A percentile compares a stretch with the other conserved stretches of the same genome.
phyloP scores from a whole-genome alignment of 2,113 vertebrate genomes.

The Atherinomorus stipes region DNA sequence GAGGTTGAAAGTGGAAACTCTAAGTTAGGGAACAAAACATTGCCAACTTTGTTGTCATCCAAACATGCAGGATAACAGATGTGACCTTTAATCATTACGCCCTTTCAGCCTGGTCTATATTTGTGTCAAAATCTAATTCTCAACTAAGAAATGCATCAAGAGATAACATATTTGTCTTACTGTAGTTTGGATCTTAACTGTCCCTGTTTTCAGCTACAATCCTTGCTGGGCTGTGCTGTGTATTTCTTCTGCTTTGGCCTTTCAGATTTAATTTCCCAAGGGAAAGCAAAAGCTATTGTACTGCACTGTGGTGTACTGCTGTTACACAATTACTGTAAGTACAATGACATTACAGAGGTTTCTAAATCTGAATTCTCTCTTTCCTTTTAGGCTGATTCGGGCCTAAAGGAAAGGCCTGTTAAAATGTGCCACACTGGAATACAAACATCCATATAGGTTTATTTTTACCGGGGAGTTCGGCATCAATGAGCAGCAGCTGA shows the following conservation, averaged over 20 bases:
- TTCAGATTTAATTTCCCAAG: conserved; percentile 56
- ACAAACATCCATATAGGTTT: neutral
- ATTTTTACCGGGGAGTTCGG: neutral
- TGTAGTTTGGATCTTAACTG: conserved; percentile 1
- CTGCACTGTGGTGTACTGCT: conserved; percentile 35
- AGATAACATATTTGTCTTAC: neutral
- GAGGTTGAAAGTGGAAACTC: neutral
- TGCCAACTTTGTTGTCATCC: neutral
- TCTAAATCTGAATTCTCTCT: conserved; percentile 41
- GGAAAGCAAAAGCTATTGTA: conserved; percentile 20
- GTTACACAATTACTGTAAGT: conserved; percentile 51
- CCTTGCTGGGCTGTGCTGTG: conserved; percentile 15
- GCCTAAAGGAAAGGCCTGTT: neutral
- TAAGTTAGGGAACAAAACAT: neutral
- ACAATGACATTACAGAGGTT: conserved; percentile 29
- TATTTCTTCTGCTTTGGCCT: conserved; percentile 40
- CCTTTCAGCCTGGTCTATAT: neutral
- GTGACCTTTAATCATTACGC: neutral
- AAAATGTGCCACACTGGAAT: too few relatives aligned
- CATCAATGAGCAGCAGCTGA: conserved; percentile 7
- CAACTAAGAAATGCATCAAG: neutral
- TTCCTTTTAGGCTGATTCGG: conserved; percentile 16
- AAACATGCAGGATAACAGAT: neutral
- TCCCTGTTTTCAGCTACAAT: conserved; percentile 2
- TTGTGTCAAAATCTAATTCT: conserved; percentile 1